Conservation (phyloP, 35 echinoderm and acorn worm genomes). For the Lytechinus variegatus region DNA sequence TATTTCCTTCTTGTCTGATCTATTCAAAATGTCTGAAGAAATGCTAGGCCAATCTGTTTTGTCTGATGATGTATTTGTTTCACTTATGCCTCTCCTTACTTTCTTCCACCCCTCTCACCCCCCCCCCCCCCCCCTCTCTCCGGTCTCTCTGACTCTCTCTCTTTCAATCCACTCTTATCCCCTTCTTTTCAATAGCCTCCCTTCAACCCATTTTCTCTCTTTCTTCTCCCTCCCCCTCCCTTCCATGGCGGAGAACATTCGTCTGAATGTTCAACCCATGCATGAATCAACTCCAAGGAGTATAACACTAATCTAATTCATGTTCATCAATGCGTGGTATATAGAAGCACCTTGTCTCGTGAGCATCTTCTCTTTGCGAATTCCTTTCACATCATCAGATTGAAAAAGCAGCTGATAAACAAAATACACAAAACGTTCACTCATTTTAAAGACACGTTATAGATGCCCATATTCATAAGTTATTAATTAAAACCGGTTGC, state of each 20-base stretch:
- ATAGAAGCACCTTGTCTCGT: background rate
- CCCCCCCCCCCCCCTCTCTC: background rate
- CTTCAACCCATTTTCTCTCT: background rate
- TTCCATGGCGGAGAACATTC: background rate
- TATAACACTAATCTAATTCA: background rate
- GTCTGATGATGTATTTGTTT: too few relatives aligned
- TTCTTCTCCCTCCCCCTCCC: background rate
- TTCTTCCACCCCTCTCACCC: background rate
- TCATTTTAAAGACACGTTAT: background rate
- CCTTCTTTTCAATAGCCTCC: background rate
- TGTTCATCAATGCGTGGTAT: constrained; percentile 3
- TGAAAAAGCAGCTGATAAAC: background rate
- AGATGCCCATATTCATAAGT: too few relatives aligned
- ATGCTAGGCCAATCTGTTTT: too few relatives aligned
- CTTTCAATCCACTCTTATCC: background rate
- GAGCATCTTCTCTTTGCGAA: background rate
- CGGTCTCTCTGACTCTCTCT: background rate
- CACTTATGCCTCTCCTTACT: background rate
- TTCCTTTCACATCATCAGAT: background rate
- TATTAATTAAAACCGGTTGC: too few relatives aligned
- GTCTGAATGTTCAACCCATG: background rate
- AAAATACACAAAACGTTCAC: background rate
- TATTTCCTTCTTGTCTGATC: background rate
- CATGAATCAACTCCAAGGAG: background rate
- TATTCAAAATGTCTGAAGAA: too few relatives aligned